phyloP scores from a whole-genome alignment of 2,888 invertebrate genomes.

The Thumatha senex region DNA sequence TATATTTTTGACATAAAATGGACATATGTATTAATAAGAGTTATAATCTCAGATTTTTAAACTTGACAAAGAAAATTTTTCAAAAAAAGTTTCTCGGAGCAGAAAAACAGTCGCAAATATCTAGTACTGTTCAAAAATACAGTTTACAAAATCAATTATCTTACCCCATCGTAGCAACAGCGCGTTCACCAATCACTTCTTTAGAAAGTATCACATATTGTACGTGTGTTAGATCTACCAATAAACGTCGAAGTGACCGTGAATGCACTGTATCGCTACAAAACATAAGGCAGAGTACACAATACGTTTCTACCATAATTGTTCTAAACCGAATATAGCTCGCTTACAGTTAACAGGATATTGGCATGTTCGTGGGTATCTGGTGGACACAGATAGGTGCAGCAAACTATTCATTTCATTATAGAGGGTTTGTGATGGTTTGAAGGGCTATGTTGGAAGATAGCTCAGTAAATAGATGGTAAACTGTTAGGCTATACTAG shows the following conservation, averaged over 20 bases:
- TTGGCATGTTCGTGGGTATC: not conserved
- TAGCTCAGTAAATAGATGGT: not conserved
- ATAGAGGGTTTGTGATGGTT: not conserved
- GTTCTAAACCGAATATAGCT: not conserved
- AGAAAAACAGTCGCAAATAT: no score
- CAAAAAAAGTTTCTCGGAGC: no score
- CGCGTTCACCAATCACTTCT: slow-evolving; percentile 5
- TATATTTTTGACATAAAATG: no score
- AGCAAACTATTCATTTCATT: not conserved
- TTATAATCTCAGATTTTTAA: no score
- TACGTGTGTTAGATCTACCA: slow-evolving; percentile 13
- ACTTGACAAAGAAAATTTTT: no score
- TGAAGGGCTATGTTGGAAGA: not conserved
- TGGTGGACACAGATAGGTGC: not conserved
- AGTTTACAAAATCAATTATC: not conserved
- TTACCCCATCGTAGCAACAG: slow-evolving; percentile 24
- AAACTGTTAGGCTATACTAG: no score
- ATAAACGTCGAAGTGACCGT: slow-evolving; percentile 10
- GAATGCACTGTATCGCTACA: slow-evolving; percentile 21
- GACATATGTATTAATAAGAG: no score
- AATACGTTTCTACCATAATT: not conserved
- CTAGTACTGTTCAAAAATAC: not conserved
- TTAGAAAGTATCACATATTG: slow-evolving; percentile 15
- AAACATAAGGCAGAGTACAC: slow-evolving; percentile 20
- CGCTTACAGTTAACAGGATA: not conserved